Percentiles rank a stretch among this genome's conserved stretches.
Evolutionary conservation across 2,113 vertebrate genomes (phyloP).

Genomic region (Chelonoidis abingdonii): DNA sequence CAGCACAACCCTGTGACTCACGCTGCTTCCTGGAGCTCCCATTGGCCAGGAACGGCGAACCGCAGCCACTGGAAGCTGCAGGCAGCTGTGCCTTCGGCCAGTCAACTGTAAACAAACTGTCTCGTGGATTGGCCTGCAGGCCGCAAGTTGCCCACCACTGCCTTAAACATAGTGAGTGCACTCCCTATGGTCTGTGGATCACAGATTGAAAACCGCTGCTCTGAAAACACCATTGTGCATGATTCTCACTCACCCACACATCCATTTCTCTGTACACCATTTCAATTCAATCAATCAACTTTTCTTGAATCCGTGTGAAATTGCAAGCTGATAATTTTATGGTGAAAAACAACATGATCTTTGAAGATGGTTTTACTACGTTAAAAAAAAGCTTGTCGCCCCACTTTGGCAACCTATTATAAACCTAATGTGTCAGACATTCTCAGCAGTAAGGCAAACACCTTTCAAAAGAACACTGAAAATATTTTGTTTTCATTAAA

Average conservation of each 20-base stretch:
- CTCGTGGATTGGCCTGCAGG: too few species aligned
- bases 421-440: slow-evolving; percentile 22
- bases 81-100: too few species aligned
- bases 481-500: slow-evolving; percentile 66
- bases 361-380: slow-evolving; percentile 7
- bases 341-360: slow-evolving; percentile 30
- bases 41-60: too few species aligned
- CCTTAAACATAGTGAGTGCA: background rate
- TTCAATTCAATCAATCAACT: background rate
- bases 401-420: slow-evolving; percentile 24
- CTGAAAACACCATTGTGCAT: background rate
- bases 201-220: background rate
- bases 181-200: background rate
- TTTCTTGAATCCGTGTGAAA: background rate
- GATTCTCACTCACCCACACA: background rate
- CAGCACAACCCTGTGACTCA: too few species aligned
- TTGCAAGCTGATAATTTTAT: background rate
- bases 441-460: slow-evolving; percentile 48
- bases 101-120: too few species aligned
- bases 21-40: too few species aligned
- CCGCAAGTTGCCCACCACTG: too few species aligned
- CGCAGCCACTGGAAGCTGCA: too few species aligned
- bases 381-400: slow-evolving; percentile 15
- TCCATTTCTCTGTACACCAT: background rate
- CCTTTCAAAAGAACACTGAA: slow-evolving; percentile 37